These are phyloP conservation scores for Eciton burchellii DNA, from an alignment of 1,140 invertebrate genomes.

Conservation along the genomic window DNA sequence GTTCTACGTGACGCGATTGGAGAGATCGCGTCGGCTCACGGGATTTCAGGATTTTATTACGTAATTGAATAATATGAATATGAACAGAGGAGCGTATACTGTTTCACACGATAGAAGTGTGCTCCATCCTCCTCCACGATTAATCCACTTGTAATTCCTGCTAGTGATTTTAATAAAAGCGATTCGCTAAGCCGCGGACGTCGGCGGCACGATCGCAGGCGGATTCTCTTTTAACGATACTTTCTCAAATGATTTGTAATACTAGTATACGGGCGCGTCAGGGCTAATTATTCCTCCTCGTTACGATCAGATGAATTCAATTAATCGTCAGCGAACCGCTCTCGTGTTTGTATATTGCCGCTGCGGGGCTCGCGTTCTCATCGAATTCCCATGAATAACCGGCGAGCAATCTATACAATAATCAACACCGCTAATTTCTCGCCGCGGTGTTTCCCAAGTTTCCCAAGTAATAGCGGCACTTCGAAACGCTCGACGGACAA, in stretches of 20 bases:
- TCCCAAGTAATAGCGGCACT: constrained; percentile 15
- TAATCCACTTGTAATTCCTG: constrained; percentile 17
- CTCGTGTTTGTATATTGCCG: constrained; percentile 34
- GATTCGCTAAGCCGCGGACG: constrained; percentile 28
- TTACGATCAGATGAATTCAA: constrained; percentile 74
- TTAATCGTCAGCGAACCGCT: constrained; percentile 67
- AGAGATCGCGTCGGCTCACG: constrained; percentile 7
- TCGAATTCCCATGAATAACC: constrained; percentile 69
- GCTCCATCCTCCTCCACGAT: not conserved
- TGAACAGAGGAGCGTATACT: constrained; percentile 12
- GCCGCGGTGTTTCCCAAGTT: constrained; percentile 33
- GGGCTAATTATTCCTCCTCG: constrained; percentile 73
- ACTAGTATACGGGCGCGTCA: constrained; percentile 73
- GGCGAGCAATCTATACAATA: constrained; percentile 47
- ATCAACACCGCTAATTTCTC: constrained; percentile 56
- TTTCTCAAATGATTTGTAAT: constrained; percentile 71
- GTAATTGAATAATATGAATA: not conserved
- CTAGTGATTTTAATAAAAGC: constrained; percentile 53
- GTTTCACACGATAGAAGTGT: not conserved
- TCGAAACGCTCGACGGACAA: not conserved
- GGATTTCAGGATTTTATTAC: not conserved
- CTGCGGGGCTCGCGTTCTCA: constrained; percentile 57
- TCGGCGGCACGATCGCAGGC: constrained; percentile 44
- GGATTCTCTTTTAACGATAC: constrained; percentile 60
- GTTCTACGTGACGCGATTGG: not conserved